Conservation (phyloP, 1,140 invertebrate genomes). For the Drosophila virilis region DNA sequence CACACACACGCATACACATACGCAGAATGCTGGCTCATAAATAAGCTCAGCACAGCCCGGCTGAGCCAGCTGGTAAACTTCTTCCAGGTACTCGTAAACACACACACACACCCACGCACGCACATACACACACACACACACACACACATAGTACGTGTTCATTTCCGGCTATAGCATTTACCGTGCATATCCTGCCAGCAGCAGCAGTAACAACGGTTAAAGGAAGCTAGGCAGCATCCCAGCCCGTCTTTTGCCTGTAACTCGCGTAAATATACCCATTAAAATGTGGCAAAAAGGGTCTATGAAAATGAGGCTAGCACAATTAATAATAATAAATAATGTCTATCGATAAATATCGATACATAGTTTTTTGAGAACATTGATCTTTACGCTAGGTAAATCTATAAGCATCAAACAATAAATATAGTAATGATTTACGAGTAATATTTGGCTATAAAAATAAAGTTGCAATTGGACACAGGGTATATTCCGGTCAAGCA, state of each 20-base stretch:
- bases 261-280: conserved; percentile 8
- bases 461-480: too few relatives aligned
- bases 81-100: conserved; percentile 26
- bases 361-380: too few relatives aligned
- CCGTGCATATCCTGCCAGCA: conserved; percentile 71
- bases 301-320: neutral
- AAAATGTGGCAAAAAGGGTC: neutral
- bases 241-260: conserved; percentile 26
- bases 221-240: conserved; percentile 47
- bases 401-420: too few relatives aligned
- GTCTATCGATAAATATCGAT: too few relatives aligned
- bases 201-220: neutral
- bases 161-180: conserved; percentile 80
- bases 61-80: conserved; percentile 65
- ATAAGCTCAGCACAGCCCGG: conserved; percentile 52
- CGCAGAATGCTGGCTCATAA: conserved; percentile 55
- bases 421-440: too few relatives aligned
- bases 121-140: conserved; percentile 27
- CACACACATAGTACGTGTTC: conserved; percentile 61
- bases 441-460: too few relatives aligned
- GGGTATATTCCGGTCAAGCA: neutral
- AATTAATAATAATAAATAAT: neutral
- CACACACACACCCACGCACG: conserved; percentile 27
- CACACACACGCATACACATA: conserved; percentile 27
- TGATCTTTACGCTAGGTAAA: too few relatives aligned